Conservation (phyloP, 2,888 invertebrate genomes). For the Agrilus biguttatus region DNA sequence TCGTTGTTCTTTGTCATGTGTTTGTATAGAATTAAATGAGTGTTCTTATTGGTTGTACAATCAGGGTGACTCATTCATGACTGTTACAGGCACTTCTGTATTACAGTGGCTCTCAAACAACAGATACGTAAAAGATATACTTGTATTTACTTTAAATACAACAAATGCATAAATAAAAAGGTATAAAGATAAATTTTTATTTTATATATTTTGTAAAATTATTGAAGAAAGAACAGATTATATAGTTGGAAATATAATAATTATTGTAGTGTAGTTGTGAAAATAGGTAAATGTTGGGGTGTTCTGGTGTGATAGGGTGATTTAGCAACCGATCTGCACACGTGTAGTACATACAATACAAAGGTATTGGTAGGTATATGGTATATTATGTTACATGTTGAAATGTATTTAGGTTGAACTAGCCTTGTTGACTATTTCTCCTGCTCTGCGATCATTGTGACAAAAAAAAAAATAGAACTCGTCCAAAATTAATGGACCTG, state of each 20-base stretch:
- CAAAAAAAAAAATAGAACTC: conserved; percentile 9
- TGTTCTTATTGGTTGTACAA: conserved; percentile 9
- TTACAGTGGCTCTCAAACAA: conserved; percentile 9
- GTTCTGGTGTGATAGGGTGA: background rate
- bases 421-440: conserved; percentile 10
- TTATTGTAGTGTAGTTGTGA: background rate
- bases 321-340: conserved; percentile 9
- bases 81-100: conserved; percentile 7
- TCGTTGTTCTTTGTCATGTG: conserved; percentile 12
- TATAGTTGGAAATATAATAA: too few species aligned
- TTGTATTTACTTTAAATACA: background rate
- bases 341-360: conserved; percentile 4
- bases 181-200: too few species aligned
- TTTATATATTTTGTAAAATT: too few species aligned
- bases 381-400: background rate
- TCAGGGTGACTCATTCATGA: conserved; percentile 14
- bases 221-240: too few species aligned
- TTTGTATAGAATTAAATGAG: conserved; percentile 12
- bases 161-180: too few species aligned
- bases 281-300: background rate
- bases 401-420: conserved; percentile 5
- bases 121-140: background rate
- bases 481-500: conserved; percentile 16
- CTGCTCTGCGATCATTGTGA: conserved; percentile 9
- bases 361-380: conserved; percentile 3